phyloP scores from a whole-genome alignment of 2,113 vertebrate species.

The Penelope pileata region DNA sequence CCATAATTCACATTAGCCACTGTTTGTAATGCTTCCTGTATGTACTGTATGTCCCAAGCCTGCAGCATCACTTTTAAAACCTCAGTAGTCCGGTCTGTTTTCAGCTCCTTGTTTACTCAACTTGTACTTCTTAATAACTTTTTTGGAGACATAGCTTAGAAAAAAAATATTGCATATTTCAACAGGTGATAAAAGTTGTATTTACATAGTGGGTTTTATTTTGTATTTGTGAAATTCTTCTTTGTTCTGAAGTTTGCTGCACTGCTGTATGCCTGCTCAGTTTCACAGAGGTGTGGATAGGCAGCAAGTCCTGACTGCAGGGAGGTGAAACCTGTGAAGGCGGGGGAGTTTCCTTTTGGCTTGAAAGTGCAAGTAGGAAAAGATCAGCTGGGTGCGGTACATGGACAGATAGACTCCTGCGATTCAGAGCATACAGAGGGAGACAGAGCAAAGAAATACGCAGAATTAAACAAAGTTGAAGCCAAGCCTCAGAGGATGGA shows the following conservation, averaged over 20 bases:
- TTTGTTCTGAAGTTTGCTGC: neutral
- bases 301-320: neutral
- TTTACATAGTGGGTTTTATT: neutral
- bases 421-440: neutral
- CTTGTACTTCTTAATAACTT: neutral
- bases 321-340: neutral
- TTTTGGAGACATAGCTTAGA: too few relatives aligned
- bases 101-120: neutral
- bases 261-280: neutral
- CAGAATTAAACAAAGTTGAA: neutral
- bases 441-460: neutral
- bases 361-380: neutral
- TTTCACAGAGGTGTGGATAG: neutral
- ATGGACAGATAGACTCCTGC: neutral
- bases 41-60: neutral
- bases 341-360: neutral
- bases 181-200: neutral
- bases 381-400: neutral
- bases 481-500: neutral
- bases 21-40: neutral
- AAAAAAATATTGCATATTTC: neutral
- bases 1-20: neutral
- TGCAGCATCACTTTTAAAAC: neutral
- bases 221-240: neutral
- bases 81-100: neutral